These are phyloP conservation scores for Cylloceria caligata DNA, from an alignment of 2,888 invertebrate genomes.

Conservation along the genomic window DNA sequence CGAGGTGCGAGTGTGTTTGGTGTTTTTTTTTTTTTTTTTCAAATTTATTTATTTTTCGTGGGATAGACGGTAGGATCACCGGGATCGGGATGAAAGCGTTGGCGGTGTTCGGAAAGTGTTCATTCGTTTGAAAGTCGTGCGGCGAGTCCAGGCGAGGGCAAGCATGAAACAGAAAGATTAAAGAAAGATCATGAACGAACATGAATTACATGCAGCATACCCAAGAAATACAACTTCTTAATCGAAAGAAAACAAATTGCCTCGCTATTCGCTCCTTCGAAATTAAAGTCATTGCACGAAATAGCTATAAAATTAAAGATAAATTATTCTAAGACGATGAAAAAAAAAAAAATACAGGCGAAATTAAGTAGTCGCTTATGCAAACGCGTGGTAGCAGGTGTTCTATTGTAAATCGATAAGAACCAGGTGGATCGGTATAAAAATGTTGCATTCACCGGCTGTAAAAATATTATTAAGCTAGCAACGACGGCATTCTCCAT, in stretches of 20 bases:
- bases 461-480: constrained; percentile 16
- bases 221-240: constrained; percentile 52
- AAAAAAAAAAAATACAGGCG: constrained; percentile 49
- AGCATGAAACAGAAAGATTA: constrained; percentile 85
- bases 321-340: constrained; percentile 44
- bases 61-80: constrained; percentile 50
- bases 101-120: constrained; percentile 73
- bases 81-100: constrained; percentile 75
- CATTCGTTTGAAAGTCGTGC: constrained; percentile 82
- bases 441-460: constrained; percentile 29
- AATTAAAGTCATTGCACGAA: constrained; percentile 32
- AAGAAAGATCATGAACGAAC: constrained; percentile 83
- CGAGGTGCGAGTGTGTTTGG: constrained; percentile 53
- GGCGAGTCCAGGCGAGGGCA: constrained; percentile 83
- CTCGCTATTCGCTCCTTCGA: constrained; percentile 46
- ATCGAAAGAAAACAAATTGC: constrained; percentile 30
- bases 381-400: constrained; percentile 43
- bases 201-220: constrained; percentile 74
- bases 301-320: constrained; percentile 45
- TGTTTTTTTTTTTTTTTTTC: constrained; percentile 45
- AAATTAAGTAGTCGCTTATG: constrained; percentile 27
- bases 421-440: constrained; percentile 24
- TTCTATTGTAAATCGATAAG: constrained; percentile 20
- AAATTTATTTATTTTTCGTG: constrained; percentile 45
- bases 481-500: background rate